A percentile compares a stretch with the other conserved stretches of the same genome.
These are phyloP conservation scores for Synanthedon tipuliformis DNA, from an alignment of 2,888 invertebrate genomes.

Conservation along the genomic window DNA sequence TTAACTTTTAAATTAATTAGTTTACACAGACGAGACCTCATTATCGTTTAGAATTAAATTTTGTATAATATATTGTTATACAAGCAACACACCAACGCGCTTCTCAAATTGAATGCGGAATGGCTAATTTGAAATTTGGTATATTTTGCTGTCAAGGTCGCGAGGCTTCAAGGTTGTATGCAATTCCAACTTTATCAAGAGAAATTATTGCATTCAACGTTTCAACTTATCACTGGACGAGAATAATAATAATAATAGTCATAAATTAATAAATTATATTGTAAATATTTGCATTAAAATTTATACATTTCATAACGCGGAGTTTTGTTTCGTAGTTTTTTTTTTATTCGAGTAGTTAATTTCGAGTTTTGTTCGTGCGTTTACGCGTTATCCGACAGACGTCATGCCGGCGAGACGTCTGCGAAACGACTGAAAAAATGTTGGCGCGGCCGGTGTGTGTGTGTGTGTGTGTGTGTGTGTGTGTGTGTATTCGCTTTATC, in stretches of 20 bases:
- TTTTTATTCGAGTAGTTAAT: neutral
- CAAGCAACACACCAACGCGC: slow-evolving; percentile 4
- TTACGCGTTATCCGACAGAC: slow-evolving; percentile 34
- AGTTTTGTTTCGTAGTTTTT: neutral
- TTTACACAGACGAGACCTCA: no score
- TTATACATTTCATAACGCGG: neutral
- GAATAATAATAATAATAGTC: no score
- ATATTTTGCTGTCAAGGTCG: slow-evolving; percentile 34
- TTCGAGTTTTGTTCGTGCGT: slow-evolving; percentile 43
- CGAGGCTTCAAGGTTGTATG: slow-evolving; percentile 40
- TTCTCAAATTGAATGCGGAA: slow-evolving; percentile 32
- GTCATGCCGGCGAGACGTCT: slow-evolving; percentile 44
- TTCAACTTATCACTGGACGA: neutral
- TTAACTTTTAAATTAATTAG: no score
- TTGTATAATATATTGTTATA: no score
- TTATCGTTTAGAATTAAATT: no score
- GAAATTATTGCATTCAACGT: slow-evolving; percentile 41
- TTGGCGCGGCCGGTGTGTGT: no score
- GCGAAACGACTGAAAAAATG: slow-evolving; percentile 36
- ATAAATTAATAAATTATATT: no score
- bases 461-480: no score
- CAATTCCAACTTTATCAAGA: slow-evolving; percentile 37
- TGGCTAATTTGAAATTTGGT: slow-evolving; percentile 46
- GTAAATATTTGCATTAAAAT: neutral
- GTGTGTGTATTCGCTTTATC: no score